A percentile compares a stretch with the other conserved stretches of the same genome.
phyloP scores from a whole-genome alignment of 2,888 invertebrate species.

The Dasysyrphus albostriatus region DNA sequence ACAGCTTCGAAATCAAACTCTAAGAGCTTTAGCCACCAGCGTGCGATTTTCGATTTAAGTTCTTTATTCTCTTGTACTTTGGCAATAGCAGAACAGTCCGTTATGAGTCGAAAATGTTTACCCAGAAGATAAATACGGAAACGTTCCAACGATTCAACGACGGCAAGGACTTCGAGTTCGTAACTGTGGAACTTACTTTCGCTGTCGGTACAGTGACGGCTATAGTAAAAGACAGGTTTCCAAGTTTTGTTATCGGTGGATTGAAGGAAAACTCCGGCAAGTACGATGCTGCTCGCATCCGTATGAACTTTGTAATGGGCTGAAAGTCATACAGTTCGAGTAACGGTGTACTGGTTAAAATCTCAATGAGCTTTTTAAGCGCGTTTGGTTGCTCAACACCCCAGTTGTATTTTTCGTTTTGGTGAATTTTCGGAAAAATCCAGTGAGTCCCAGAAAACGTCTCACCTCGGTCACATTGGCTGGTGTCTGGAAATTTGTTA shows the following conservation, averaged over 20 bases:
- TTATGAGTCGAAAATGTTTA: constrained; percentile 58
- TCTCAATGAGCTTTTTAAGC: constrained; percentile 27
- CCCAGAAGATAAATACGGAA: constrained; percentile 80
- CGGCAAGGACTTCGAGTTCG: constrained; percentile 80
- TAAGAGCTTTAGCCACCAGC: constrained; percentile 64
- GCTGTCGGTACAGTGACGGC: constrained; percentile 55
- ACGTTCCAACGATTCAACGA: constrained; percentile 79
- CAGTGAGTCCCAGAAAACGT: constrained; percentile 19
- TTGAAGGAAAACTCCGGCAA: constrained; percentile 21
- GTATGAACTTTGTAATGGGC: constrained; percentile 25
- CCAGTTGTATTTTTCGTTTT: constrained; percentile 40
- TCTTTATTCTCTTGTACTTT: constrained; percentile 62
- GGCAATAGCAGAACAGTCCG: constrained; percentile 54
- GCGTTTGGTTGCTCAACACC: constrained; percentile 14
- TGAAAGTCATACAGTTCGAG: constrained; percentile 28
- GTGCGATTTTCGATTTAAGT: constrained; percentile 46
- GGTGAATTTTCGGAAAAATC: background rate
- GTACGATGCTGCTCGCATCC: constrained; percentile 25
- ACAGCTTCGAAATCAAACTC: constrained; percentile 73
- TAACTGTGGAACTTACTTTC: constrained; percentile 77
- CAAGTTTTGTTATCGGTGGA: constrained; percentile 33
- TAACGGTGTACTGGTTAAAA: constrained; percentile 10
- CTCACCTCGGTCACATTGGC: background rate
- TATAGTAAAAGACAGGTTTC: constrained; percentile 58
- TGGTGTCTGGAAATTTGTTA: constrained; percentile 7